Evolutionary conservation across 2,113 vertebrate genomes (phyloP), one percentile per base, ranked within the genome.

Genomic region (Poeciliopsis turrubarensis): DNA sequence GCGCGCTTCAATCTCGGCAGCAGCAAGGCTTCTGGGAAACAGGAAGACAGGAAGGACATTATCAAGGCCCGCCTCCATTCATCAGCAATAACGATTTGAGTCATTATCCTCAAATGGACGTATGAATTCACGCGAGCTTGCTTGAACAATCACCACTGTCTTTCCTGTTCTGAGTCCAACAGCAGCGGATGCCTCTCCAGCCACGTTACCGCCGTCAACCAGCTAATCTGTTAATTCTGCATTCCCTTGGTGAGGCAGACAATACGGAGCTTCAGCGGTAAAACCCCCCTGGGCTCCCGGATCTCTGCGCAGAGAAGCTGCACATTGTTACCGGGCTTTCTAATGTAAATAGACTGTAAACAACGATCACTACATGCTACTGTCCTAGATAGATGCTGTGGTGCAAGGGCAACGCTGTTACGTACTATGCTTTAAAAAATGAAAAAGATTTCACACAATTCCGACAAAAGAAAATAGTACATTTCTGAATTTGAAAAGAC

Each of bases 171-270:
- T 51, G 80, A 83, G 77, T 87, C 87, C 89, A 91, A 87, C 84
- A 85, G 78, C 84, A 85, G 78, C 77, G 71, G 82, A 86, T 85
- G 77, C 71, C 47, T 70, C 75, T 62, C 3, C 80, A 73, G 39
- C 27, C 51, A 51, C 14, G 22, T 61, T 47, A 31, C 31, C 54
- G 12, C 72, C 75, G 68, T 70, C 60, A 27, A 61, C 78, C 66
- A 78, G 76, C 72, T 91, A 91, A 91, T 93, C 91, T 89, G 89
- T 86, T 91, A 87, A 91, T 91, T 89, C 86, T 82, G 82, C 85
- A 85, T 83, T 93, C 89, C 83, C 89, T 17, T 82, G 85, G 75
- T 82, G 76, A 87, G 72, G 32, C 70, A 78, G 62, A 91, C 87
- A 91, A 92, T 82, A 69, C 80, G 75, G 86, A 77, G 79, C 80